These are phyloP conservation scores for Mungos mungo DNA, from an alignment of 2,113 vertebrate genomes.

Conservation along the genomic window DNA sequence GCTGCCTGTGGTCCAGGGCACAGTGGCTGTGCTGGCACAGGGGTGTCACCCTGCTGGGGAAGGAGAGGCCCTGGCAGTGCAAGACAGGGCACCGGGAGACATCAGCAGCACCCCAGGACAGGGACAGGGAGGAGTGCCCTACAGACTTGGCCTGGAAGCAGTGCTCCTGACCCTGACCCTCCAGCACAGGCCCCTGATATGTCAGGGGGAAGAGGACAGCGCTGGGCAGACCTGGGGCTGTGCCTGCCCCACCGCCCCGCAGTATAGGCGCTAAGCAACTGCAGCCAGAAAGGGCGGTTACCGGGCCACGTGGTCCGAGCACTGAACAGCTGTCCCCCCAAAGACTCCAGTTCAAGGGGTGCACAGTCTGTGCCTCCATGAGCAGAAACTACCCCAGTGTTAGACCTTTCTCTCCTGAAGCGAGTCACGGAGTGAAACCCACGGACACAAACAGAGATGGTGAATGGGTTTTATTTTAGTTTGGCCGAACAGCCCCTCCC, in stretches of 20 bases:
- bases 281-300: not conserved
- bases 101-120: not conserved
- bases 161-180: not conserved
- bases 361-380: not conserved
- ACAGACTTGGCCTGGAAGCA: no score
- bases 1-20: no score
- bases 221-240: not conserved
- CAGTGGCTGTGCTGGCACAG: no score
- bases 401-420: no score
- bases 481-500: no score
- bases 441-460: no score
- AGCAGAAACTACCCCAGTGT: not conserved
- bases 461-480: no score
- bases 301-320: accelerated
- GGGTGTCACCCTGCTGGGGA: not conserved
- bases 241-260: not conserved
- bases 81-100: no score
- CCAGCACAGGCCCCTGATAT: accelerated
- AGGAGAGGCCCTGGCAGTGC: not conserved
- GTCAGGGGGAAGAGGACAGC: not conserved
- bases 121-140: not conserved
- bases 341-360: not conserved
- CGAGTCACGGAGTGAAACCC: no score
- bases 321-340: not conserved
- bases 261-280: not conserved